Percentiles rank a stretch among this genome's conserved stretches.
Conservation (phyloP, 2,888 invertebrate genomes). For the Cephus pygmeus region DNA sequence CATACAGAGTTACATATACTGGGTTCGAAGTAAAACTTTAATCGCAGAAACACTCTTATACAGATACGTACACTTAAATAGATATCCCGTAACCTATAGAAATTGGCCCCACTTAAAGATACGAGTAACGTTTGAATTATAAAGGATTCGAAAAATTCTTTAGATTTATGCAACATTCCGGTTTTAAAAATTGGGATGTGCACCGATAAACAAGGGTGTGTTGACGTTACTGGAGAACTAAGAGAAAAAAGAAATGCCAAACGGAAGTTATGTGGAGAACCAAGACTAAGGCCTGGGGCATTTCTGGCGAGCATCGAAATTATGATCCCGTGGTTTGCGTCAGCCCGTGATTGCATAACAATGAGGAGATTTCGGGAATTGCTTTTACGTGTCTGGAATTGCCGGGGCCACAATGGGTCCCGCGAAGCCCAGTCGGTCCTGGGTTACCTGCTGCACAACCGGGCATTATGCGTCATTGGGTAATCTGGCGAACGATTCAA, state of each 20-base stretch:
- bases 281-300: neutral
- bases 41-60: too few relatives aligned
- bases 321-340: slow-evolving; percentile 54
- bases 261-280: neutral
- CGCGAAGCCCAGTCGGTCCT: slow-evolving; percentile 25
- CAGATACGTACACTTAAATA: too few relatives aligned
- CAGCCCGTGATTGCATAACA: slow-evolving; percentile 60
- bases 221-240: too few relatives aligned
- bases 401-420: slow-evolving; percentile 55
- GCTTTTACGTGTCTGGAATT: slow-evolving; percentile 64
- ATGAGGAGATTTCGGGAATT: slow-evolving; percentile 62
- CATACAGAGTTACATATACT: neutral
- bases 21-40: neutral
- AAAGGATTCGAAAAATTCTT: neutral
- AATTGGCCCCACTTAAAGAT: neutral
- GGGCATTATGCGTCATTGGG: slow-evolving; percentile 64
- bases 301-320: slow-evolving; percentile 34
- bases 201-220: neutral
- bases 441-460: slow-evolving; percentile 25
- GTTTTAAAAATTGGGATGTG: neutral
- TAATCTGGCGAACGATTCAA: slow-evolving; percentile 65
- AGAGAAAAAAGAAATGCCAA: neutral
- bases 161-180: neutral
- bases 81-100: neutral
- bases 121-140: too few relatives aligned